Conservation (phyloP, 2,797 vertebrate genomes). For the Rhinella marina region DNA sequence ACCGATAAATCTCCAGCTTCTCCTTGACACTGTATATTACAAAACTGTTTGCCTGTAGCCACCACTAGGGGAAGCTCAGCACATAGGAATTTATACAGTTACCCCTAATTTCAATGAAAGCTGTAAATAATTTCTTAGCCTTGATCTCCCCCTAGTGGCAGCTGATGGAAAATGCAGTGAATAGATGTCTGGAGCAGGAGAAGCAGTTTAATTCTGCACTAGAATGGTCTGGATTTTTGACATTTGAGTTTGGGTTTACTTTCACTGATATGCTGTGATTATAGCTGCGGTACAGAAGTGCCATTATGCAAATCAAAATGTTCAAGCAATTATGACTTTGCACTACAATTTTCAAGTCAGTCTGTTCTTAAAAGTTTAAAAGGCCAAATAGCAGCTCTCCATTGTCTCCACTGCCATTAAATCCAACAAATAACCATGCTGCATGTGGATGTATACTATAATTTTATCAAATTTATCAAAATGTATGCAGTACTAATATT, state of each 20-base stretch:
- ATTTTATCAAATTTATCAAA: not conserved
- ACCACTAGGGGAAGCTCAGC: no score
- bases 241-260: not conserved
- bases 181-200: no score
- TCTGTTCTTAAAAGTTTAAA: conserved; percentile 10
- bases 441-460: not conserved
- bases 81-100: no score
- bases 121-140: no score
- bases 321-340: not conserved
- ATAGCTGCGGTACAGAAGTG: not conserved
- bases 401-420: not conserved
- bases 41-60: no score
- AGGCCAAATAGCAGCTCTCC: not conserved
- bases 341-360: not conserved
- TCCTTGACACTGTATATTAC: no score
- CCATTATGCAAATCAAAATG: conserved; percentile 27
- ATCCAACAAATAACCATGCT: not conserved
- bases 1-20: no score
- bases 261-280: conserved; percentile 10
- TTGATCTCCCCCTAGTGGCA: no score
- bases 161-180: no score
- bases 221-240: no score
- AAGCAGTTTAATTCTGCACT: not conserved
- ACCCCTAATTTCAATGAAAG: no score
- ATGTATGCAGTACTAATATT: not conserved